Percentiles rank a stretch among this genome's conserved stretches.
Conservation (phyloP, 2,888 invertebrate species). For the Cynaeus angustus region DNA sequence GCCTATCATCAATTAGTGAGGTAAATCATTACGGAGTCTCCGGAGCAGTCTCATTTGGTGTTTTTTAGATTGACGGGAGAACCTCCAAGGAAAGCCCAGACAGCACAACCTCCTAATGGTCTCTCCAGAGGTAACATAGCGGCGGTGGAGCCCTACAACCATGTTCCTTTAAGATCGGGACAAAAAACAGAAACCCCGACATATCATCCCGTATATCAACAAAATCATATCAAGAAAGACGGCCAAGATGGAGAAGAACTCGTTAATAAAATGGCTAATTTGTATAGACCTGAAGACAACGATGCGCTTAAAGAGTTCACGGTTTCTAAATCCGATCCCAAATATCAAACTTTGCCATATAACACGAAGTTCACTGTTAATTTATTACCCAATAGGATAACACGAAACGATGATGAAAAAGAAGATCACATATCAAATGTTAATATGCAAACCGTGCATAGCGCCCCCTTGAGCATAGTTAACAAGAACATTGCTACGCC, state of each 20-base stretch:
- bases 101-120: constrained; percentile 72
- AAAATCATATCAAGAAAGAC: constrained; percentile 67
- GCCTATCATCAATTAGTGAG: constrained; percentile 70
- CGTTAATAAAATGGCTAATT: constrained; percentile 62
- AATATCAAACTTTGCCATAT: constrained; percentile 93
- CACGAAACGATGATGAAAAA: constrained; percentile 60
- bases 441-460: constrained; percentile 71
- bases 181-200: constrained; percentile 63
- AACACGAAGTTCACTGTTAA: constrained; percentile 87
- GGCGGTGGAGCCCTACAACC: constrained; percentile 91
- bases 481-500: constrained; percentile 81
- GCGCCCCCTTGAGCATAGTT: constrained; percentile 74
- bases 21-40: constrained; percentile 53
- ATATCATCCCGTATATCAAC: constrained; percentile 69
- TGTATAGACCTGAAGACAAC: constrained; percentile 59
- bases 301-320: constrained; percentile 81
- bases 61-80: constrained; percentile 67
- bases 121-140: constrained; percentile 86
- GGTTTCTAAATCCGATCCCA: constrained; percentile 89
- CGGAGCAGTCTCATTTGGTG: background rate
- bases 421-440: constrained; percentile 60
- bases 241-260: constrained; percentile 62
- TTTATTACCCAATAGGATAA: constrained; percentile 70
- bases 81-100: constrained; percentile 67
- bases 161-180: constrained; percentile 77